Base-by-base conservation (phyloP, 2,797 vertebrate species). In the Platalea minor region DNA sequence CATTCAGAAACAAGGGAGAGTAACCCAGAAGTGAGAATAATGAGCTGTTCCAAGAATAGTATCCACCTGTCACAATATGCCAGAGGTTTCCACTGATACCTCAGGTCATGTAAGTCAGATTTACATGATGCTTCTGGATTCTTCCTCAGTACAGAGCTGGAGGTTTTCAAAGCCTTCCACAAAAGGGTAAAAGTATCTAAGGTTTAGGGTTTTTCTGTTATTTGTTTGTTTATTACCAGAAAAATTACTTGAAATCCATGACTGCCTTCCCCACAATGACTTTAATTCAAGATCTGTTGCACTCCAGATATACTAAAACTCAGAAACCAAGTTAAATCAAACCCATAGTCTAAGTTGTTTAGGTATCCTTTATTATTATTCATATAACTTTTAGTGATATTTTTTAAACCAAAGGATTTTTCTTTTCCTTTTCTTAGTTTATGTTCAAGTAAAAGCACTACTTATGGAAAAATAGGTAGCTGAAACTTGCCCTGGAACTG, bases 301-400 rank as follows among this genome's bases (percentile, higher is more conserved):
- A 26, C 16, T 91, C 8, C 37, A 54, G 7, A 9, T 73, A 48
- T 17, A 29, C 21, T 46, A 33, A 65, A 85, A 45, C 23, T 68
- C 45, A n/a, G 25, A 31, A 56, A 46, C 25, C 31, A 29, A n/a
- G 4, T 12, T 53, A 24, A 60, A 37, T 74, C 18, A 70, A 56
- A 25, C 28, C 7, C 17, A 14, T 17, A 31, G 15, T 28, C 26
- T 63, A 5, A 31, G 5, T 79, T 63, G 12, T 18, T 48, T 51
- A 37, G n/a, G 25, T 63, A 37, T 26, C 3, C 17, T 64, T 85
- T 75, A 13, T 35, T 88, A 4, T 56, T 69, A 11, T 21, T 75
- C 1, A 4, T 33, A 3, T 8, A 70, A 29, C 10, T 73, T 69
- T 1, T 3, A 77, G 8, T 5, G 1, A 10, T 75, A 4, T 6